Evolutionary conservation across 1,140 invertebrate species (phyloP), one percentile per base, ranked within the genome.

Genomic region (Conus ventricosus): DNA sequence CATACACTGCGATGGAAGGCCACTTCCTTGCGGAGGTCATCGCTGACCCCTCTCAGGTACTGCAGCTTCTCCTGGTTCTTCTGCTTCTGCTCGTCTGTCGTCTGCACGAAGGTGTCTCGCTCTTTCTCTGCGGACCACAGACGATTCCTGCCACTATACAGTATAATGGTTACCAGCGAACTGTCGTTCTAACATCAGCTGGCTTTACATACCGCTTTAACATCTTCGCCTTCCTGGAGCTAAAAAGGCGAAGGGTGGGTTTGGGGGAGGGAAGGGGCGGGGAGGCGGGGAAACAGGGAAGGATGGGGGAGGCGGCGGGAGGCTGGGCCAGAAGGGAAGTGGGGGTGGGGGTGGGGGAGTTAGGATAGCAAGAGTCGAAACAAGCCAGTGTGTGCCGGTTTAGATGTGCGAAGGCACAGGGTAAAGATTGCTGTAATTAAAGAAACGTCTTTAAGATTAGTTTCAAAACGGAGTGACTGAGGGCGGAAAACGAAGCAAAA

Each of bases 71-170:
- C 85, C n/a, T 53, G 39, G 25, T 78, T 78, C n/a, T 78, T 75
- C 23, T 39, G 20, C 54, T 87, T 80, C 53, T 75, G 23, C 13
- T 87, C 85, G 10, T 78, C 85, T 27, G 71, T 51, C 51, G 67
- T 80, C 25, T 87, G 85, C n/a, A 87, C 71, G 75, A 87, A 87
- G 15, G 67, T 87, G 23, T 76, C 85, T 5, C 71, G 71, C 23
- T 87, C 85, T 15, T 75, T 67, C 60, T 78, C 85, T 87, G 82
- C 7, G 15, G 25, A 54, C 13, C 25, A 3, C 39, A 39, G 39
- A 39, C 39, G 39, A 39, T 23, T 1, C 20, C 11, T 20, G 20
- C 4, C 39, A 39, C 39, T 39, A 39, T 39, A 39, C 39, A n/a
- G n/a, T n/a, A 39, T 39, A 39, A 0, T 39, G 39, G 39, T 39